Conservation (phyloP, 2,113 vertebrate genomes). For the Rhegmatorhina hoffmannsi region DNA sequence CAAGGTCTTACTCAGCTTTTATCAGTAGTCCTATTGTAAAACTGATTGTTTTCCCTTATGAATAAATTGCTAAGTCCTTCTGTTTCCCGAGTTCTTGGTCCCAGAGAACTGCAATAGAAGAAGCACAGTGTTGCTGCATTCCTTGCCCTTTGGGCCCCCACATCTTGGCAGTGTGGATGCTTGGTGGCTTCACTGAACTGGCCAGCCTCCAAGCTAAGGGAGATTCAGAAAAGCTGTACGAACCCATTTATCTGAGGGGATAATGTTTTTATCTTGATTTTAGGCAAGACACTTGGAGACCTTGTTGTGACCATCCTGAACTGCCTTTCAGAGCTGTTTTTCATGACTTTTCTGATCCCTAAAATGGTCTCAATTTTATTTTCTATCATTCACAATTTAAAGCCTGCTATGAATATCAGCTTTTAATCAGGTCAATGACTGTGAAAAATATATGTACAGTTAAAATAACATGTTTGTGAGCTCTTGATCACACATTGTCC, state of each 20-base stretch:
- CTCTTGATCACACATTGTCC: background rate
- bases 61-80: background rate
- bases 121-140: background rate
- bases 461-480: background rate
- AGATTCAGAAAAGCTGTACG: background rate
- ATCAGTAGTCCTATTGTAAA: background rate
- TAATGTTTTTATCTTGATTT: background rate
- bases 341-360: background rate
- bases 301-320: background rate
- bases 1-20: background rate
- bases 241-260: background rate
- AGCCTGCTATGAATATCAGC: background rate
- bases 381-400: background rate
- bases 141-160: background rate
- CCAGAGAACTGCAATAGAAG: background rate
- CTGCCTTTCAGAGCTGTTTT: background rate
- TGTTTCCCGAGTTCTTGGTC: background rate
- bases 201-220: background rate
- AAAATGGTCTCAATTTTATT: background rate
- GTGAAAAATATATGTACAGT: background rate
- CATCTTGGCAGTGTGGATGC: background rate
- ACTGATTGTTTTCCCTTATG: background rate
- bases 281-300: background rate
- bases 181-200: background rate
- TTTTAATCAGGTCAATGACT: background rate